These are phyloP conservation scores for Pitangus sulphuratus DNA, from an alignment of 2,797 vertebrate species.

Conservation along the genomic window DNA sequence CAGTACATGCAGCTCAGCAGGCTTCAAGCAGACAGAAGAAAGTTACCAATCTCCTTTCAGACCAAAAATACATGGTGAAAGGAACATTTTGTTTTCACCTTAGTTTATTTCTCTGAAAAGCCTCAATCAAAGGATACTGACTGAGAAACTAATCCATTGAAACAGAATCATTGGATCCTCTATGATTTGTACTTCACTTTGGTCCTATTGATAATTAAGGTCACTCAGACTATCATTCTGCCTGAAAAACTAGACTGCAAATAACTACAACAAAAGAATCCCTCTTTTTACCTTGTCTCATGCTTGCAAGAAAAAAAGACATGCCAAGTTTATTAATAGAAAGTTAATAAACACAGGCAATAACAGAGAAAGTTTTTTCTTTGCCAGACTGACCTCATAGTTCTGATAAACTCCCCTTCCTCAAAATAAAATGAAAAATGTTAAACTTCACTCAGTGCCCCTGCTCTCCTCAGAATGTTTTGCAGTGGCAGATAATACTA, in stretches of 20 bases:
- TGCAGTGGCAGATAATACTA: background rate
- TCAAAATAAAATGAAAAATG: rapidly evolving
- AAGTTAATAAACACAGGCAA: too few relatives aligned
- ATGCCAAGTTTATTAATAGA: background rate
- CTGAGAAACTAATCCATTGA: slow-evolving; percentile 83
- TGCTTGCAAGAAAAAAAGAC: background rate
- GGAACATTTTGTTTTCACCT: slow-evolving; percentile 50
- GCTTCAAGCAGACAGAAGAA: slow-evolving; percentile 20
- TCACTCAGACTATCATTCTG: slow-evolving; percentile 78
- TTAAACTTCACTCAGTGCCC: background rate
- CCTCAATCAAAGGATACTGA: slow-evolving; percentile 75
- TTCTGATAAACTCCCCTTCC: background rate
- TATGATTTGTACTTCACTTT: slow-evolving; percentile 86
- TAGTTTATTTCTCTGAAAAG: slow-evolving; percentile 79
- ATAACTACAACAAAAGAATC: slow-evolving; percentile 74
- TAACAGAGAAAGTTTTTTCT: background rate
- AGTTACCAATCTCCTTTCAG: slow-evolving; percentile 26
- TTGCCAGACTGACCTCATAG: background rate
- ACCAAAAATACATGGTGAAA: slow-evolving; percentile 24
- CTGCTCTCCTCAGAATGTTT: background rate
- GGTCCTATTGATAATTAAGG: slow-evolving; percentile 84
- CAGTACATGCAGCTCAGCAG: slow-evolving; percentile 50
- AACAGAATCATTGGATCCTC: slow-evolving; percentile 85
- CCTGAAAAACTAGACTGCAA: slow-evolving; percentile 82
- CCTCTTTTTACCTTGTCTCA: background rate